Conservation (phyloP, 2,888 invertebrate species). For the Orthosia cruda region DNA sequence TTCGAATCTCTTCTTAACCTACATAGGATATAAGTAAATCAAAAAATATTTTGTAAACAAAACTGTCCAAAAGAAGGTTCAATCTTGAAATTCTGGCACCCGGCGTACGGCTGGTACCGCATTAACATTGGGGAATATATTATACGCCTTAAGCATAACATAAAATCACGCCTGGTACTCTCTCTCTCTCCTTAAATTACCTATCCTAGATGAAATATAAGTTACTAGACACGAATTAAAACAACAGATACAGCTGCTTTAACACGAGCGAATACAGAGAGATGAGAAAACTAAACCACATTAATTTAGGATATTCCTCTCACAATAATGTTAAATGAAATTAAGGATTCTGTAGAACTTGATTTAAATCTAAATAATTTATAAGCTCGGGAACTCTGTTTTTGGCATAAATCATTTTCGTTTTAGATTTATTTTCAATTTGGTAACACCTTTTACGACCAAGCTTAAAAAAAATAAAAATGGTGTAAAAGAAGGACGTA, state of each 20-base stretch:
- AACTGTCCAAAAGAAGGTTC: too few relatives aligned
- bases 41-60: too few relatives aligned
- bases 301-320: not conserved
- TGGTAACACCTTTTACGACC: not conserved
- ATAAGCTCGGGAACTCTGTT: not conserved
- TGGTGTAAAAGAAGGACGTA: too few relatives aligned
- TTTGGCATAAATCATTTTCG: not conserved
- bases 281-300: not conserved
- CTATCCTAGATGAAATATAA: not conserved
- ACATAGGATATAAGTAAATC: too few relatives aligned
- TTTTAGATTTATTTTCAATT: not conserved
- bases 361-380: slow-evolving; percentile 9
- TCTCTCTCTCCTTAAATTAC: too few relatives aligned
- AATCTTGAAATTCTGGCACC: too few relatives aligned
- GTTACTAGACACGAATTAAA: slow-evolving; percentile 8
- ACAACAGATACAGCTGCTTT: not conserved
- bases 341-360: slow-evolving; percentile 4
- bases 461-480: not conserved
- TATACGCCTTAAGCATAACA: too few relatives aligned
- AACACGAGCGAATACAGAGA: not conserved
- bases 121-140: too few relatives aligned
- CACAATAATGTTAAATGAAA: not conserved
- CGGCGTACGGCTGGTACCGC: too few relatives aligned
- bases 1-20: too few relatives aligned
- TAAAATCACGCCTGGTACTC: too few relatives aligned